Evolutionary conservation across 1,140 invertebrate genomes (phyloP).

Genomic region (Drosophila cardini): DNA sequence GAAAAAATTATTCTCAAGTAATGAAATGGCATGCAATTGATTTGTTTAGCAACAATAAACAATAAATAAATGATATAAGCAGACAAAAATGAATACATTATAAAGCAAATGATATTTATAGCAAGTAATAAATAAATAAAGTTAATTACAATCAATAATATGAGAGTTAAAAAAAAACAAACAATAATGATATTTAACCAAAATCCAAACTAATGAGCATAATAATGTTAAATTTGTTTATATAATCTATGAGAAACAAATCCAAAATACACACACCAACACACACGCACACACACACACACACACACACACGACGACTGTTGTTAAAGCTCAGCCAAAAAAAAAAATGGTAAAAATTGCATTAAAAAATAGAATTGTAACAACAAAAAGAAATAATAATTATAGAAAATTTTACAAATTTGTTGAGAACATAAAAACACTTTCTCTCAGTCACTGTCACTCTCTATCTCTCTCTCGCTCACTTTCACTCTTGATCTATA

Average conservation of each 20-base stretch:
- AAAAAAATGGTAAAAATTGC: slow-evolving; percentile 9
- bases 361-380: slow-evolving; percentile 41
- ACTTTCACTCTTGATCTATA: slow-evolving; percentile 20
- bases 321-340: slow-evolving; percentile 75
- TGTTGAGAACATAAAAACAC: slow-evolving; percentile 38
- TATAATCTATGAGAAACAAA: slow-evolving; percentile 70
- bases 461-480: slow-evolving; percentile 22
- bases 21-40: slow-evolving; percentile 18
- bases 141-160: slow-evolving; percentile 47
- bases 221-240: slow-evolving; percentile 84
- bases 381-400: slow-evolving; percentile 22
- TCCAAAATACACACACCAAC: slow-evolving; percentile 20
- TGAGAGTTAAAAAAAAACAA: slow-evolving; percentile 10
- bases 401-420: slow-evolving; percentile 53
- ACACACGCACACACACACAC: slow-evolving; percentile 6
- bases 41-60: slow-evolving; percentile 33
- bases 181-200: slow-evolving; percentile 56
- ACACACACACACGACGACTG: slow-evolving; percentile 52
- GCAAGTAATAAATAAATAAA: slow-evolving; percentile 23
- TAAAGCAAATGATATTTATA: slow-evolving; percentile 54
- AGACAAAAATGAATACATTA: slow-evolving; percentile 19
- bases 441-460: slow-evolving; percentile 30
- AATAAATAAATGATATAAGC: slow-evolving; percentile 4
- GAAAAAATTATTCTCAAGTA: too few relatives aligned
- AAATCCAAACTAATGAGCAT: slow-evolving; percentile 54